These are phyloP conservation scores for Bettongia penicillata DNA, from an alignment of 2,113 vertebrate species.

Conservation along the genomic window DNA sequence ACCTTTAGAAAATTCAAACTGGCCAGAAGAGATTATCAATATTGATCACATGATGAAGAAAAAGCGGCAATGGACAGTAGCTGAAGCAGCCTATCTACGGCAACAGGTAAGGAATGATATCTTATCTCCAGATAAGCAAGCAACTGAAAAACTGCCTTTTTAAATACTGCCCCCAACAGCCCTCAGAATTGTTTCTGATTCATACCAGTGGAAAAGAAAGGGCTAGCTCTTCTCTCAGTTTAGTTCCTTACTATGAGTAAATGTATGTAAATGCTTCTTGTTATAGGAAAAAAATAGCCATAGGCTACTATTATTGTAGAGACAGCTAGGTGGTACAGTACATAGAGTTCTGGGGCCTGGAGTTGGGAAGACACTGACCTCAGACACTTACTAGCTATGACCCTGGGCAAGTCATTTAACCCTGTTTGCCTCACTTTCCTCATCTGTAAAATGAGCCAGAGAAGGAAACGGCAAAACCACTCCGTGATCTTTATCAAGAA, in stretches of 20 bases:
- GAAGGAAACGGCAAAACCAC: background rate
- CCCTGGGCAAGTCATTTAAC: background rate
- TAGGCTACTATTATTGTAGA: background rate
- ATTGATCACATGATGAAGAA: slow-evolving; percentile 71
- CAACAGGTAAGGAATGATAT: slow-evolving; percentile 57
- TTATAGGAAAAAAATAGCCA: background rate
- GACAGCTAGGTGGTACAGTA: background rate
- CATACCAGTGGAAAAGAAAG: background rate
- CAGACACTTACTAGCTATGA: background rate
- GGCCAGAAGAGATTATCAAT: slow-evolving; percentile 57
- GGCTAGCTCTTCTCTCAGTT: background rate
- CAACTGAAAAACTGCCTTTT: background rate
- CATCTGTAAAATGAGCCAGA: background rate
- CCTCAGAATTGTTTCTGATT: slow-evolving; percentile 17
- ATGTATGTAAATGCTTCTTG: slow-evolving; percentile 14
- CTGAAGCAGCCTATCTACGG: slow-evolving; percentile 53
- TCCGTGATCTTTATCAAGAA: background rate
- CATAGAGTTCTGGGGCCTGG: background rate
- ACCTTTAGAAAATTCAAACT: slow-evolving; percentile 49
- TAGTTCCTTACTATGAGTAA: background rate
- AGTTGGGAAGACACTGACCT: background rate
- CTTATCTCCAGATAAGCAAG: background rate
- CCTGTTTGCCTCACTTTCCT: background rate
- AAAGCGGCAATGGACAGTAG: slow-evolving; percentile 64
- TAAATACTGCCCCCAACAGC: background rate